These are phyloP conservation scores for Acanthopagrus latus DNA, from an alignment of 2,797 vertebrate genomes.

Conservation along the genomic window DNA sequence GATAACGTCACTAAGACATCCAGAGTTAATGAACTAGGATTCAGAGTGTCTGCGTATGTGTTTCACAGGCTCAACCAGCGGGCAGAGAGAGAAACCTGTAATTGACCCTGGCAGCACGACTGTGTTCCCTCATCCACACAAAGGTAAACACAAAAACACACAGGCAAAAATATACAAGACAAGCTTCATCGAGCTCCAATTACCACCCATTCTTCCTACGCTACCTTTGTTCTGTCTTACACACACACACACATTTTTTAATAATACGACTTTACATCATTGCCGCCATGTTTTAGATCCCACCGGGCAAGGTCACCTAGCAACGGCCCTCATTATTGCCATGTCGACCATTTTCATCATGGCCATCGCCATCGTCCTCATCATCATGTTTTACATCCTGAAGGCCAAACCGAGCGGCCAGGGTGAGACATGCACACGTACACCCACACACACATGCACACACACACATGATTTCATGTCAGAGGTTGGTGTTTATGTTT, in stretches of 20 bases:
- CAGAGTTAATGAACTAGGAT: background rate
- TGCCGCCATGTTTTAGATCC: conserved; percentile 82
- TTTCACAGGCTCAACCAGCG: conserved; percentile 86
- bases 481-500: conserved; percentile 10
- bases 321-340: conserved; percentile 97
- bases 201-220: background rate
- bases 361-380: conserved; percentile 98
- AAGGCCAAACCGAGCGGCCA: conserved; percentile 95
- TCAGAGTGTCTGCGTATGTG: conserved; percentile 40
- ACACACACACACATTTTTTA: background rate
- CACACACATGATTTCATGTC: background rate
- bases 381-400: conserved; percentile 98
- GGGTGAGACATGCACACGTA: conserved; percentile 82
- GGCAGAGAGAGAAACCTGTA: conserved; percentile 78
- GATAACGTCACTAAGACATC: background rate
- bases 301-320: conserved; percentile 94
- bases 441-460: background rate
- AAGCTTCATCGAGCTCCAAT: background rate
- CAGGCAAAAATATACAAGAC: conserved; percentile 5
- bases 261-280: background rate
- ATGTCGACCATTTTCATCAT: conserved; percentile 99
- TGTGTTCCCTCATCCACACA: conserved; percentile 89
- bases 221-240: background rate
- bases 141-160: conserved; percentile 85
- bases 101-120: conserved; percentile 90